Evolutionary conservation across 2,797 vertebrate genomes (phyloP).

Genomic region (Melanotaenia maccullochi): DNA sequence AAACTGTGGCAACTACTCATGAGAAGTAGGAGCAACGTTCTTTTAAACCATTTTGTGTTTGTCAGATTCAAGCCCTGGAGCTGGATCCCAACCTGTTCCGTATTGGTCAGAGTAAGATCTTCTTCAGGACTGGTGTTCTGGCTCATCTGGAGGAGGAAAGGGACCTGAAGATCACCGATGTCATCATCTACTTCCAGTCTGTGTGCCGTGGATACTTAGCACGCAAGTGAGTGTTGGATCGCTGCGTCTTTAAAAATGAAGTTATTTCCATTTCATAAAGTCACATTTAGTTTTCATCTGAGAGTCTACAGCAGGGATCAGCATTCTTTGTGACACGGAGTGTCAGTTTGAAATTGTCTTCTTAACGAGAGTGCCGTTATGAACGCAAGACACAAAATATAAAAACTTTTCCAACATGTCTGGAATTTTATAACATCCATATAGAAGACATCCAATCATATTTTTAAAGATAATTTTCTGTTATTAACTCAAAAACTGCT

Average conservation of each 20-base stretch:
- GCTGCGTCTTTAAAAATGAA: neutral
- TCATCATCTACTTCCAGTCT: conserved; percentile 98
- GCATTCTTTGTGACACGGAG: too few relatives aligned
- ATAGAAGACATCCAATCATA: too few relatives aligned
- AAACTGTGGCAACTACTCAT: neutral
- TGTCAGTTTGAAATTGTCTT: too few relatives aligned
- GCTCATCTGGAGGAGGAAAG: conserved; percentile 96
- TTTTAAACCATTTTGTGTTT: neutral
- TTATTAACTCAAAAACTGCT: too few relatives aligned
- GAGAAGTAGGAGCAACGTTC: neutral
- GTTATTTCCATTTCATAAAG: neutral
- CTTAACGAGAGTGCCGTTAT: too few relatives aligned
- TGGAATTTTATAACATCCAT: too few relatives aligned
- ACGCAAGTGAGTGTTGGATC: conserved; percentile 87
- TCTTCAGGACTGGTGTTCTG: conserved; percentile 96
- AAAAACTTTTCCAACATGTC: too few relatives aligned
- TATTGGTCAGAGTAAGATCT: conserved; percentile 99
- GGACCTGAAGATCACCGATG: conserved; percentile 97
- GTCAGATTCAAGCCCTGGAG: conserved; percentile 92
- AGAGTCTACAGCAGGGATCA: neutral
- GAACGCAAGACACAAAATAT: too few relatives aligned
- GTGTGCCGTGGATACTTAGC: conserved; percentile 96
- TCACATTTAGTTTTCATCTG: neutral
- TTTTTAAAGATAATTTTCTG: too few relatives aligned
- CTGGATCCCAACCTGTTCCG: conserved; percentile 95